A percentile compares a stretch with the other conserved stretches of the same genome.
These are phyloP conservation scores for Dynastes hyllus DNA, from an alignment of 2,888 invertebrate species.

Conservation along the genomic window DNA sequence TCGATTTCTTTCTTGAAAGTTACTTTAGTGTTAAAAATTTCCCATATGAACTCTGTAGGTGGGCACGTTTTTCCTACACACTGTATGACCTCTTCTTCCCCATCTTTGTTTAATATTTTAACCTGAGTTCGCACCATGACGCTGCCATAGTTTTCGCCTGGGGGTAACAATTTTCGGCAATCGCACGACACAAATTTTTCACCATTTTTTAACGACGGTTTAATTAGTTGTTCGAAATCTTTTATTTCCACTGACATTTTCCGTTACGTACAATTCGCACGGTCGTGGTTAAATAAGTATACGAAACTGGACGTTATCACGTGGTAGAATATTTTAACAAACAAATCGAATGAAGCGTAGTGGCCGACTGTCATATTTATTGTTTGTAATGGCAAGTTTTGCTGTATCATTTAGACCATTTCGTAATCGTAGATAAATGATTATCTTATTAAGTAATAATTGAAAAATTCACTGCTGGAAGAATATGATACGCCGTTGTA, in stretches of 20 bases:
- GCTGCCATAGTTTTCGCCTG: constrained; percentile 77
- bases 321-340: neutral
- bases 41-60: constrained; percentile 70
- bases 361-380: neutral
- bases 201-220: constrained; percentile 8
- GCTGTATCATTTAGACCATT: too few relatives aligned
- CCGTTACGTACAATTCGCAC: neutral
- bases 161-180: constrained; percentile 69
- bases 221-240: constrained; percentile 4
- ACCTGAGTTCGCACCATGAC: constrained; percentile 69
- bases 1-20: constrained; percentile 73
- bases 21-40: constrained; percentile 71
- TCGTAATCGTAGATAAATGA: too few relatives aligned
- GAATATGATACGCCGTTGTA: too few relatives aligned
- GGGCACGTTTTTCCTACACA: constrained; percentile 73
- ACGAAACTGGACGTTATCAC: neutral
- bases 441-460: too few relatives aligned
- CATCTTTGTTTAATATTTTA: constrained; percentile 51
- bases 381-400: neutral
- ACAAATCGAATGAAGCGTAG: neutral
- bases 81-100: constrained; percentile 64
- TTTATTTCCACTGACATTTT: constrained; percentile 9
- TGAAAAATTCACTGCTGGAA: too few relatives aligned
- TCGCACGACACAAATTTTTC: constrained; percentile 57
- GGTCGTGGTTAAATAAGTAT: neutral